Evolutionary conservation across 2,797 vertebrate species (phyloP).

Genomic region (Phalanger gymnotis): DNA sequence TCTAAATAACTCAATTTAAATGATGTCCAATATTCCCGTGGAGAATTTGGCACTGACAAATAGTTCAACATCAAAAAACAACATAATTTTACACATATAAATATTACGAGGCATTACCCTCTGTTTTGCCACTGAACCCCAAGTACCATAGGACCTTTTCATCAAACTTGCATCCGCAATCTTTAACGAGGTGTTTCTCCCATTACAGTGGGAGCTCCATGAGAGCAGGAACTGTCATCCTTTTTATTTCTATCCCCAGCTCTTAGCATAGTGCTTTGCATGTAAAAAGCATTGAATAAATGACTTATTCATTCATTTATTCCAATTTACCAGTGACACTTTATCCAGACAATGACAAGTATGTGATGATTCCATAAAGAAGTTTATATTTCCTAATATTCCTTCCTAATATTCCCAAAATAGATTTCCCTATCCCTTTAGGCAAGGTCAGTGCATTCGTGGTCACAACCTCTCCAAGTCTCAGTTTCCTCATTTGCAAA

Average conservation of each 20-base stretch:
- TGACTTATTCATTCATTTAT: background rate
- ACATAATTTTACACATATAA: background rate
- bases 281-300: background rate
- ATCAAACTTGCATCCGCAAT: background rate
- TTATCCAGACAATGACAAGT: background rate
- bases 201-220: background rate
- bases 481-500: background rate
- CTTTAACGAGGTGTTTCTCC: background rate
- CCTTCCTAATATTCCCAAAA: background rate
- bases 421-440: background rate
- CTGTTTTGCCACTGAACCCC: background rate
- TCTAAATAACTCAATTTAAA: background rate
- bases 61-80: background rate
- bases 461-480: background rate
- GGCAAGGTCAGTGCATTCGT: background rate
- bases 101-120: background rate
- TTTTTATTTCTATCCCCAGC: background rate
- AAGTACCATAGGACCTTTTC: background rate
- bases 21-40: background rate
- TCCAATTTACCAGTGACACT: background rate
- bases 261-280: background rate
- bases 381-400: background rate
- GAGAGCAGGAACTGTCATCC: background rate
- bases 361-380: background rate
- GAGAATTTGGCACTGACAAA: background rate